Evolutionary conservation across 2,113 vertebrate genomes (phyloP).

Genomic region (Pampusana beccarii): DNA sequence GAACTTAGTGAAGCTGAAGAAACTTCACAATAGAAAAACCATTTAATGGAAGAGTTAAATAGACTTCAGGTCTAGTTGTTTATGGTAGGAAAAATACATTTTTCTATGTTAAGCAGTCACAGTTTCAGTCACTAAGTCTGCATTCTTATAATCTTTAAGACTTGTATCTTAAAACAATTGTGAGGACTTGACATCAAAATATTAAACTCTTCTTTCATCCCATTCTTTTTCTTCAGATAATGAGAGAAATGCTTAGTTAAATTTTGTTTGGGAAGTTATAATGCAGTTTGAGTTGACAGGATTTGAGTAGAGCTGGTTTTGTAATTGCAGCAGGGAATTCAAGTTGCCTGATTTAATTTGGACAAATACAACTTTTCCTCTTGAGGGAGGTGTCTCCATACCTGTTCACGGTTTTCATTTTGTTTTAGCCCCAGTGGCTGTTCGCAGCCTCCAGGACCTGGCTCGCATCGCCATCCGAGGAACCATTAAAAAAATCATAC

Average conservation of each 20-base stretch:
- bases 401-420: background rate
- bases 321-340: background rate
- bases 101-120: background rate
- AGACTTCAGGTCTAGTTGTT: background rate
- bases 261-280: background rate
- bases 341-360: background rate
- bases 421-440: slow-evolving; percentile 83
- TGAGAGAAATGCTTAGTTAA: slow-evolving; percentile 12
- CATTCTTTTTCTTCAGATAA: background rate
- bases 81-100: background rate
- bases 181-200: background rate
- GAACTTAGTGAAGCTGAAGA: background rate
- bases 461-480: slow-evolving; percentile 91
- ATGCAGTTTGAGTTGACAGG: background rate
- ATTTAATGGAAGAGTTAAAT: background rate
- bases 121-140: background rate
- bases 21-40: background rate
- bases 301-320: slow-evolving; percentile 26
- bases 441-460: slow-evolving; percentile 91
- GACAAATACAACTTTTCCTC: background rate
- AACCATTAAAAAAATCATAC: slow-evolving; percentile 82
- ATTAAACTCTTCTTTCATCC: background rate
- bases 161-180: background rate
- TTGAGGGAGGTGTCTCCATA: background rate
- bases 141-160: background rate